Evolutionary conservation across 2,113 vertebrate species (phyloP).

Genomic region (Erythrocercus mccallii): DNA sequence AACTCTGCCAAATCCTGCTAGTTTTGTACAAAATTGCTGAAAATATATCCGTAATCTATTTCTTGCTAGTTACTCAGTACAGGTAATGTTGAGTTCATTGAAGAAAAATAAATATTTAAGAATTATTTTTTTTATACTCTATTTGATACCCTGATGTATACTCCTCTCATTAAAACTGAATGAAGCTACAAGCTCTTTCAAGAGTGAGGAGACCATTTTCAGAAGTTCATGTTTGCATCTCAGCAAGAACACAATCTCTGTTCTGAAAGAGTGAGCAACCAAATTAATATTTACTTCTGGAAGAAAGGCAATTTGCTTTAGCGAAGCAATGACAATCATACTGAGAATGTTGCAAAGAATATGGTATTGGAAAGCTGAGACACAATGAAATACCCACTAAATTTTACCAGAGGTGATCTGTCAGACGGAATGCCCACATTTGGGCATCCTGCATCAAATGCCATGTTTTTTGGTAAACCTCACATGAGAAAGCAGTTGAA

Average conservation of each 20-base stretch:
- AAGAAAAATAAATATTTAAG: background rate
- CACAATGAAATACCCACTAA: background rate
- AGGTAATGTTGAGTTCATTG: background rate
- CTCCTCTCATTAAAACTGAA: background rate
- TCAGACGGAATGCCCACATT: background rate
- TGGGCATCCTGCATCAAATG: background rate
- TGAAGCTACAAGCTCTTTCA: background rate
- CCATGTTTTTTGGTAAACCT: background rate
- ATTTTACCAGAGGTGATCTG: background rate
- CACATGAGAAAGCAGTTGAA: background rate
- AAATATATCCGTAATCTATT: background rate
- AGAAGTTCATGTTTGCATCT: background rate
- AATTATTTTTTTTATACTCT: background rate
- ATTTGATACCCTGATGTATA: background rate
- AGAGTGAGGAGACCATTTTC: background rate
- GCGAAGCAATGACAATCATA: background rate
- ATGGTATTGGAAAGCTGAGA: background rate
- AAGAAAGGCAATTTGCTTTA: background rate
- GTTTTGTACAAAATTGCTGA: background rate
- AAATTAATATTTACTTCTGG: background rate
- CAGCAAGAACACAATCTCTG: background rate
- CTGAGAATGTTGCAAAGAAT: background rate
- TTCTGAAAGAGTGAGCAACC: background rate
- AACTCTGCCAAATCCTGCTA: background rate
- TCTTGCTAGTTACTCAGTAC: background rate